Base-by-base conservation (phyloP, 2,797 vertebrate species). In the Enteromius viviparus region DNA sequence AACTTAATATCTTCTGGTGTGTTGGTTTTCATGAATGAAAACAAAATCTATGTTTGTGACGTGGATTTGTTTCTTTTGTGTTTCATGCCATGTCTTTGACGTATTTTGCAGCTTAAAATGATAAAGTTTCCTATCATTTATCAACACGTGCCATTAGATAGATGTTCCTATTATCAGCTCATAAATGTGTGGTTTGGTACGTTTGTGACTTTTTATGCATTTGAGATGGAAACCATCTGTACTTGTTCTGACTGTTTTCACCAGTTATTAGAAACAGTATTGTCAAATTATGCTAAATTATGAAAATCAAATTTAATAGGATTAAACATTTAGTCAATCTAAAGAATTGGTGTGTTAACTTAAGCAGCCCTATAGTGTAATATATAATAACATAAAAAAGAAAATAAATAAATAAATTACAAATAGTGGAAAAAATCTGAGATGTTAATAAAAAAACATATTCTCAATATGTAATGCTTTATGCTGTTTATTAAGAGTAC, bases 1-100 rank as follows among this genome's bases (percentile, higher is more conserved):
- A 88, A 89, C 29, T 70, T 83, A 84, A 89, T 89, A 89, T 69
- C 80, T 74, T 85, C 51, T 81, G 86, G 71, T 11, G 4, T 64
- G 82, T 82, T 32, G 34, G 4, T 17, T 58, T 21, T 69, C 77
- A 82, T 88, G 87, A 78, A 29, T 29, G 12, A 15, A 45, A 82
- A 34, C 64, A 62, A 75, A 37, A 32, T 55, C 34, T 51, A 49
- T 34, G 47, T 53, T 53, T 0, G 11, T 74, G 74, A 17, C 8
- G 53, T 60, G 8, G 53, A n/a, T 42, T 8, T 58, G 21, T 55
- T 23, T 45, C 68, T 70, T 70, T 76, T 40, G 51, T 40, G 51
- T 76, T 4, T 62, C 23, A 45, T 62, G 37, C 15, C n/a, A 29
- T 76, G 55, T 29, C 75, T 42, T 62, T 29, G 15, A 62, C 55